phyloP scores from a whole-genome alignment of 2,888 invertebrate genomes.

The Cyrtodaria siliqua region DNA sequence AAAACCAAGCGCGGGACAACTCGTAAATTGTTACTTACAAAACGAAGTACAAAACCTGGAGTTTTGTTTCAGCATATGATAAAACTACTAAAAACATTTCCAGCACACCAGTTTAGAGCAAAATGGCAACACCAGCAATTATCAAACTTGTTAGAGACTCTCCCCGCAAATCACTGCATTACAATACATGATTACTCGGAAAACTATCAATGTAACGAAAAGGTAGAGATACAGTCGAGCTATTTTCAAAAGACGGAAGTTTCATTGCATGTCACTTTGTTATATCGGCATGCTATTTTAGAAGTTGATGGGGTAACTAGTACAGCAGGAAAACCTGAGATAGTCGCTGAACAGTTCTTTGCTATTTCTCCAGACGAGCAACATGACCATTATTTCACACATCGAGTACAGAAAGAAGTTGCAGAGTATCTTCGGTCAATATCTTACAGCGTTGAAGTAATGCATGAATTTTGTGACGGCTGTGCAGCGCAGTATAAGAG shows the following conservation, averaged over 20 bases:
- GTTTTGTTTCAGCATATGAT: no score
- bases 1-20: no score
- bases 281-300: constrained; percentile 35
- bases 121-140: constrained; percentile 2
- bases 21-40: no score
- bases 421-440: constrained; percentile 37
- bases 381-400: constrained; percentile 47
- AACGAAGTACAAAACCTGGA: no score
- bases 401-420: constrained; percentile 31
- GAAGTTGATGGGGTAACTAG: constrained; percentile 40
- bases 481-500: constrained; percentile 47
- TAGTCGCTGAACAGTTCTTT: constrained; percentile 41
- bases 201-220: no score
- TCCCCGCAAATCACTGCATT: no score
- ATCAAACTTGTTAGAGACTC: no score
- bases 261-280: constrained; percentile 30
- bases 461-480: constrained; percentile 54
- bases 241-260: no score
- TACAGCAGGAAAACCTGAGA: constrained; percentile 16
- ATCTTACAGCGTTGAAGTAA: not conserved
- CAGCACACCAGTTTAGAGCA: no score
- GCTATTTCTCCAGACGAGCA: constrained; percentile 27
- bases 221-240: no score
- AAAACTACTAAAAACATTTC: no score
- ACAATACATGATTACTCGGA: no score